These are phyloP conservation scores for Onthophagus sagittarius DNA, from an alignment of 2,888 invertebrate genomes.

Conservation along the genomic window DNA sequence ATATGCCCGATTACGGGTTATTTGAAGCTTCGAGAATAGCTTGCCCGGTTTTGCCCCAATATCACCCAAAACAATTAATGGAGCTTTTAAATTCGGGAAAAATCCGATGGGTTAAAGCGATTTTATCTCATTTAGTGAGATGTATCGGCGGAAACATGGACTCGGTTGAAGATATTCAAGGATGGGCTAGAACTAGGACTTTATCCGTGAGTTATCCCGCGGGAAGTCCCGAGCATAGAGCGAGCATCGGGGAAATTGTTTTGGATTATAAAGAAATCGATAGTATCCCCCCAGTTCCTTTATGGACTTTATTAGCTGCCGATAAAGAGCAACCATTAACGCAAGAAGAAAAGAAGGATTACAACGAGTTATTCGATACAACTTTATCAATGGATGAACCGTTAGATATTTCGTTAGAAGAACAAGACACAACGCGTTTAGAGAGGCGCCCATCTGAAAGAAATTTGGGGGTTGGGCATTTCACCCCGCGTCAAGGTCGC, in stretches of 20 bases:
- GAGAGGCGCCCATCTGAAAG: slow-evolving; percentile 50
- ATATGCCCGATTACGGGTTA: slow-evolving; percentile 90
- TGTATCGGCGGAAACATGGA: slow-evolving; percentile 56
- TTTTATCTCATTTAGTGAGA: slow-evolving; percentile 92
- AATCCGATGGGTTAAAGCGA: slow-evolving; percentile 96
- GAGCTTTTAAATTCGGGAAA: slow-evolving; percentile 97
- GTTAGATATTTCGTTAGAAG: slow-evolving; percentile 73
- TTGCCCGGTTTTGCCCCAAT: slow-evolving; percentile 96
- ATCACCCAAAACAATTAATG: slow-evolving; percentile 98
- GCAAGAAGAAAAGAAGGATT: slow-evolving; percentile 61
- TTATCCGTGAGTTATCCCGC: slow-evolving; percentile 83
- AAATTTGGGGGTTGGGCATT: slow-evolving; percentile 64
- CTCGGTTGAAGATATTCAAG: slow-evolving; percentile 50
- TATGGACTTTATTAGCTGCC: slow-evolving; percentile 93
- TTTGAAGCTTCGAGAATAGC: slow-evolving; percentile 97
- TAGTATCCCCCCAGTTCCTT: slow-evolving; percentile 95
- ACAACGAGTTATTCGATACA: slow-evolving; percentile 86
- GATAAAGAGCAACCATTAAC: slow-evolving; percentile 74
- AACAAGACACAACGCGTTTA: slow-evolving; percentile 54
- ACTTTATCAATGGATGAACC: slow-evolving; percentile 73
- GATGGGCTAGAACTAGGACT: slow-evolving; percentile 84
- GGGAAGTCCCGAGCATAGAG: slow-evolving; percentile 75
- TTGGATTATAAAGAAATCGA: slow-evolving; percentile 94
- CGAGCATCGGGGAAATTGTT: slow-evolving; percentile 83
- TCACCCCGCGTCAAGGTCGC: slow-evolving; percentile 80